phyloP scores from a whole-genome alignment of 2,113 vertebrate genomes.

The Platichthys stellatus region DNA sequence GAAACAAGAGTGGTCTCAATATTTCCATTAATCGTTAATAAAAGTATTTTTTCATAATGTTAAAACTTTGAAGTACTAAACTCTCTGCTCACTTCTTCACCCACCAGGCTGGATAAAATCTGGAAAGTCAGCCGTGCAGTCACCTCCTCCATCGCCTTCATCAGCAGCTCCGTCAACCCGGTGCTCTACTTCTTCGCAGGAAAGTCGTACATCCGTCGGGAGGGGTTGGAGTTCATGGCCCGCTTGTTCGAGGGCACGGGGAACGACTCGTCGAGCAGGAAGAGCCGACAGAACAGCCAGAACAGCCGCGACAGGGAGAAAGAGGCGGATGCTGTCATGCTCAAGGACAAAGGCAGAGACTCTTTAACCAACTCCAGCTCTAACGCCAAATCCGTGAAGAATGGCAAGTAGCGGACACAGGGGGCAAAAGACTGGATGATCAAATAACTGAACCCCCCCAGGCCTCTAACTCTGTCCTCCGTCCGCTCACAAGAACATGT shows the following conservation, averaged over 20 bases:
- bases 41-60: no score
- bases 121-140: conserved; percentile 67
- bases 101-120: conserved; percentile 60
- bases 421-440: neutral
- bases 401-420: conserved; percentile 32
- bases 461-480: neutral
- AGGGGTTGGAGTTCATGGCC: conserved; percentile 83
- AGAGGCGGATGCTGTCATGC: conserved; percentile 50
- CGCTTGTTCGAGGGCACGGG: conserved; percentile 80
- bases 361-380: conserved; percentile 42
- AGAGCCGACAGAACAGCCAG: conserved; percentile 75
- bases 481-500: no score
- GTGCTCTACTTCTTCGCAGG: conserved; percentile 83
- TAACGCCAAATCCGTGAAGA: conserved; percentile 41
- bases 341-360: conserved; percentile 63
- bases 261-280: conserved; percentile 62
- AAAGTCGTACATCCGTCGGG: conserved; percentile 80
- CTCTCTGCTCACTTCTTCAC: neutral
- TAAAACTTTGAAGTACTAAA: no score
- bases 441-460: no score
- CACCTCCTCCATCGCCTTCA: conserved; percentile 77
- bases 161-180: conserved; percentile 83
- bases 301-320: conserved; percentile 75
- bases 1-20: no score
- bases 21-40: no score